Percentiles rank a stretch among this genome's conserved stretches.
These are phyloP conservation scores for Phoeniculus purpureus DNA, from an alignment of 2,797 vertebrate species.

Conservation along the genomic window DNA sequence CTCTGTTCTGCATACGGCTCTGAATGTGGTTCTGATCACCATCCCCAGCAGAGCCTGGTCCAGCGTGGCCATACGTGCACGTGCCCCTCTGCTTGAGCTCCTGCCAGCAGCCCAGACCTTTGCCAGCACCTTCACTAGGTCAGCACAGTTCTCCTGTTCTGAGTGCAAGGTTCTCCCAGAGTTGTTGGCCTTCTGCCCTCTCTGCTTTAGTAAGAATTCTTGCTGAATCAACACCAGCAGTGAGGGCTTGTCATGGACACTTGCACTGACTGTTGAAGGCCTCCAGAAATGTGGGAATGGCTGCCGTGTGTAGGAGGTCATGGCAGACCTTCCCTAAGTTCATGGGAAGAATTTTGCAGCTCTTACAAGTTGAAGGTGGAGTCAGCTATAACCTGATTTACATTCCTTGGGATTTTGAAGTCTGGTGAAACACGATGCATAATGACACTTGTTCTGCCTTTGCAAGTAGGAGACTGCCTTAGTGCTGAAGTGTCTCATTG, in stretches of 20 bases:
- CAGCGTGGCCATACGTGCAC: fast-evolving
- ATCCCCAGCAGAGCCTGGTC: neutral
- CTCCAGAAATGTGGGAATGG: neutral
- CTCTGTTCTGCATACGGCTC: neutral
- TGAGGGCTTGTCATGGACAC: neutral
- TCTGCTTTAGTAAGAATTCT: neutral
- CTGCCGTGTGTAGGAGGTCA: neutral
- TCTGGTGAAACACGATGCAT: conserved; percentile 50
- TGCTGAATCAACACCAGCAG: neutral
- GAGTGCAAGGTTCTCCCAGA: neutral
- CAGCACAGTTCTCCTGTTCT: neutral
- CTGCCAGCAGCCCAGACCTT: neutral
- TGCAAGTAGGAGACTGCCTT: conserved; percentile 46
- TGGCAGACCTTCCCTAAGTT: neutral
- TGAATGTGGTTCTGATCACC: neutral
- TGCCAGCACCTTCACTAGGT: conserved; percentile 4
- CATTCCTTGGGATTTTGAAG: conserved; percentile 46
- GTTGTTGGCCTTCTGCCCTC: neutral
- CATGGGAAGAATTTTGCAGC: conserved; percentile 6
- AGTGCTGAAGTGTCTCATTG: neutral
- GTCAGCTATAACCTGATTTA: conserved; percentile 31
- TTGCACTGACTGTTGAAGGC: neutral
- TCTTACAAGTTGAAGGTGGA: conserved; percentile 19
- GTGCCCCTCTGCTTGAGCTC: fast-evolving
- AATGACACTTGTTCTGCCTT: conserved; percentile 52